Conservation (phyloP, 1,140 invertebrate genomes). For the Drosophila punjabiensis region DNA sequence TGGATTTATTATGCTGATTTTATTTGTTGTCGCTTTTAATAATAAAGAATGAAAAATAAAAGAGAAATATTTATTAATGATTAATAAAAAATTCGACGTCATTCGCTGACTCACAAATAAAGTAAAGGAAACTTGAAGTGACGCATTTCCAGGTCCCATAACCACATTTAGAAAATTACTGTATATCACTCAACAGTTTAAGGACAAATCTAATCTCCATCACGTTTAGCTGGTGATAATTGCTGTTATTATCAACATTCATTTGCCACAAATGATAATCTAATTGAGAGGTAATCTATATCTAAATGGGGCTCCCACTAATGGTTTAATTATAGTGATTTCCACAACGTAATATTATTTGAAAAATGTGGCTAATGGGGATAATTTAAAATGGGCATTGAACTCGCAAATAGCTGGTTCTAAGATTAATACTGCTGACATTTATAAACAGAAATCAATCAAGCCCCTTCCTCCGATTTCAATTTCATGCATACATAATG, state of each 20-base stretch:
- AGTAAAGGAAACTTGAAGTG: not conserved
- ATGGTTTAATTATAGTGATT: constrained; percentile 3
- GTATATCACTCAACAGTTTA: not conserved
- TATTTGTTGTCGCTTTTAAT: constrained; percentile 74
- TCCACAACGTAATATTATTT: not conserved
- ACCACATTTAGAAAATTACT: not conserved
- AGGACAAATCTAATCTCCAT: not conserved
- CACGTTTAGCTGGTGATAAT: constrained; percentile 4
- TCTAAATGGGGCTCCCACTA: not conserved
- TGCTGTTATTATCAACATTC: not conserved
- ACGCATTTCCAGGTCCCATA: constrained; percentile 5
- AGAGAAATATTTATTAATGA: constrained; percentile 58
- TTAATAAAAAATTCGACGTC: constrained; percentile 50
- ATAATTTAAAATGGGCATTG: not conserved
- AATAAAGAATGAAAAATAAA: constrained; percentile 53
- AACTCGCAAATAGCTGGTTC: not conserved
- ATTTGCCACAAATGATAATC: constrained; percentile 12
- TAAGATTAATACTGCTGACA: not conserved
- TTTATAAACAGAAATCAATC: not conserved
- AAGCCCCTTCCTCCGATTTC: constrained; percentile 39
- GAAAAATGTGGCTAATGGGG: not conserved
- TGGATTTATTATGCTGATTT: constrained; percentile 75
- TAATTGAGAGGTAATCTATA: constrained; percentile 5
- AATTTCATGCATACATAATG: constrained; percentile 69
- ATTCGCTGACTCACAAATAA: constrained; percentile 32